phyloP scores from a whole-genome alignment of 2,113 vertebrate species.

The Hiodon tergisus region DNA sequence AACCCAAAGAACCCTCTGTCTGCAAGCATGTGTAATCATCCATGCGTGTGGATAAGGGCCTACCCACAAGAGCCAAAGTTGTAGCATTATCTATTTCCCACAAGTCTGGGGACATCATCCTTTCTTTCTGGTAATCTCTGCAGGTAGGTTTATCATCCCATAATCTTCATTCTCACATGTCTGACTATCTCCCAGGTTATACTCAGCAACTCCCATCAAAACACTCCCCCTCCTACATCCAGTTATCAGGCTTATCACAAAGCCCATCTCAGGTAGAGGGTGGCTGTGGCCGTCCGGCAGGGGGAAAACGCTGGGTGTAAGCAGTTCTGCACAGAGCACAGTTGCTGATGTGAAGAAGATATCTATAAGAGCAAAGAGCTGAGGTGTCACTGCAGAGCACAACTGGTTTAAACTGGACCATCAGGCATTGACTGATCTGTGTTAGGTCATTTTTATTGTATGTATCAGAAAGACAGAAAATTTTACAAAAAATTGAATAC shows the following conservation, averaged over 20 bases:
- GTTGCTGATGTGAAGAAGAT: conserved; percentile 44
- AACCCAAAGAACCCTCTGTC: too few species aligned
- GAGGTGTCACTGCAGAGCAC: conserved; percentile 25
- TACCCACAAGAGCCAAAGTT: conserved; percentile 1
- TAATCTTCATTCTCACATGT: conserved; percentile 21
- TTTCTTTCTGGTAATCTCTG: background rate
- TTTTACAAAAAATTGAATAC: too few species aligned
- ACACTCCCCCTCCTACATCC: background rate
- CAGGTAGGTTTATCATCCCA: background rate
- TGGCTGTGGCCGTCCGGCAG: conserved; percentile 10
- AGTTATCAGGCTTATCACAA: conserved; percentile 18
- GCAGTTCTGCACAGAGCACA: conserved; percentile 41
- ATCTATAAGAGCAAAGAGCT: conserved; percentile 25
- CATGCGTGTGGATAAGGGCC: too few species aligned
- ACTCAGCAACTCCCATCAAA: conserved; percentile 2
- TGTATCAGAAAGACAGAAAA: conserved; percentile 25
- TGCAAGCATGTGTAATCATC: too few species aligned
- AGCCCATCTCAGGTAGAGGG: conserved; percentile 31
- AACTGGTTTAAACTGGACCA: conserved; percentile 26
- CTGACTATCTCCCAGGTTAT: conserved; percentile 17
- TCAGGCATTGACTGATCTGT: conserved; percentile 30
- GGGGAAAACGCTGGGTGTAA: conserved; percentile 31
- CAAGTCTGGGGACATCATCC: background rate
- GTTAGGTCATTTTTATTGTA: conserved; percentile 30
- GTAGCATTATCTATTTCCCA: background rate